Base-by-base conservation (phyloP, 2,797 vertebrate species). In the Tadarida brasiliensis region DNA sequence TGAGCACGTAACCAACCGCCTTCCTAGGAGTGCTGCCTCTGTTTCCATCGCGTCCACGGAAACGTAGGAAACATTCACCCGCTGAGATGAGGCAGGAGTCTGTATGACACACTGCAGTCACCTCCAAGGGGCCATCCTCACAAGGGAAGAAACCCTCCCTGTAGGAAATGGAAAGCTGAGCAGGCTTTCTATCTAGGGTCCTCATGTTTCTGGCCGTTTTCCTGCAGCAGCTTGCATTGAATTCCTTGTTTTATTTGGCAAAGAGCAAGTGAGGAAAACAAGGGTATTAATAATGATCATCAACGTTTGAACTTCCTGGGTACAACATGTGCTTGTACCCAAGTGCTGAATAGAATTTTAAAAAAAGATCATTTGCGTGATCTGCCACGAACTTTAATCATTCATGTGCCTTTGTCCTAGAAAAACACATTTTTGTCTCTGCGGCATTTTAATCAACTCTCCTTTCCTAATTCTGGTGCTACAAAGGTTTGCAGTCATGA, bases 191-290 rank as follows among this genome's bases (percentile, higher is more conserved):
- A 12, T 85, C 73, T 51, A 5, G 85, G 70, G 87, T 68, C 17
- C 76, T 73, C 67, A 6, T 51, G 88, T 15, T 88, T 65, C 91
- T 76, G 84, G 63, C 67, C 4, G 1, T 86, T 92, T 89, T 83
- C 84, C 92, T 86, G 68, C 63, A 35, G 87, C 76, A 91, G 91
- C 83, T 71, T 80, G 47, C 70, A 22, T 68, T 91, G 90, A 86
- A 94, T 84, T 91, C 86, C 67, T 92, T 96, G 93, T 97, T 98
- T 96, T 86, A 84, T 73, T 96, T 97, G 97, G 96, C 97, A 94
- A 17, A 28, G 59, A 57, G 61, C 14, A 82, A 89, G 87, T 19
- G 63, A 96, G 90, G 94, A 91, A 97, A 96, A 97, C 95, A 97
- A 94, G 92, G 88, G 61, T 63, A 94, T 97, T 97, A 97, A 95